Base-by-base conservation (phyloP, 2,113 vertebrate genomes). In the Stigmatopora nigra region DNA sequence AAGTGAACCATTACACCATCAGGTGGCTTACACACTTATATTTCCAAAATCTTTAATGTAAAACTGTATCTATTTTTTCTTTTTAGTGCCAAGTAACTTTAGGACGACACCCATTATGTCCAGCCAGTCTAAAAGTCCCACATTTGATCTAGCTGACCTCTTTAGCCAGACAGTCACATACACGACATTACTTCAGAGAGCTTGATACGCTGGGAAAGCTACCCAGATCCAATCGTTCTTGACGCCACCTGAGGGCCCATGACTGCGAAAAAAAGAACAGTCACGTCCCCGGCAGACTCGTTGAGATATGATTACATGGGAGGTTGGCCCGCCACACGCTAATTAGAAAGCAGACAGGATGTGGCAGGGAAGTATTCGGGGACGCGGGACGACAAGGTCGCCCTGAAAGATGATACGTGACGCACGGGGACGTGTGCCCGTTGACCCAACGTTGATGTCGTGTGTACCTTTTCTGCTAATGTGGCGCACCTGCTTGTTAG, bases 361-460 rank as follows among this genome's bases (percentile, higher is more conserved):
- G 70, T 70, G 73, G 65, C 71, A 68, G 78, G 14, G 31, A 38
- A 17, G 19, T 19, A 51, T 25, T 25, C n/a, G 31, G 47, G 46
- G 17, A 52, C 15, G 31, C 63, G 15, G 63, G 19, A 31, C 19
- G 16, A 52, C 47, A 49, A 75, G 65, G 60, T 67, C 76, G 69
- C 73, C 71, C 66, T 84, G 84, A 86, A 71, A 72, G 76, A 84
- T 76, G 60, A 66, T 73, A 65, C 67, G 63, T 83, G 84, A 87
- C 84, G 82, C 41, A 38, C 61, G 81, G 81, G 81, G 74, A 77
- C 48, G 78, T 15, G 53, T 56, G 53, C 72, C 68, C 80, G 69
- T 67, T 86, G 82, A 87, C 84, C 82, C 79, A 35, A 65, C 71
- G 68, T 71, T 63, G 65, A 61, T 64, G 73, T 78, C 75, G 67